Evolutionary conservation across 2,888 invertebrate species (phyloP).

Genomic region (Spodoptera exigua): DNA sequence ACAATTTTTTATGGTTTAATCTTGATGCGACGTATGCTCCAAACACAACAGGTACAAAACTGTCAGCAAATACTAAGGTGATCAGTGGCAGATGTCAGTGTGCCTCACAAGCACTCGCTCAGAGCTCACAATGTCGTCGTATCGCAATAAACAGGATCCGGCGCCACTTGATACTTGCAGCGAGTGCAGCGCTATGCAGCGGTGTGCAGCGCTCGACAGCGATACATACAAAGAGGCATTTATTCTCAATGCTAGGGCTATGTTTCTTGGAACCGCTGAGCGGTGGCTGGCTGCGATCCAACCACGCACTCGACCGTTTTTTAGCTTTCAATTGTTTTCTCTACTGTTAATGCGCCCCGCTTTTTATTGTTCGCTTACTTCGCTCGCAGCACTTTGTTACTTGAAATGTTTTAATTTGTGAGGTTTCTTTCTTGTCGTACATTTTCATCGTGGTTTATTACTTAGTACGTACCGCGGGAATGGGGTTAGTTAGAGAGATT

Average conservation of each 20-base stretch:
- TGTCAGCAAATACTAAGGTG: too few species aligned
- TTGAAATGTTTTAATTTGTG: constrained; percentile 53
- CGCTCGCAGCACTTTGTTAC: constrained; percentile 48
- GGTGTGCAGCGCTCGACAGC: constrained; percentile 27
- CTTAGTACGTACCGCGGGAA: constrained; percentile 10
- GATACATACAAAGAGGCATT: constrained; percentile 41
- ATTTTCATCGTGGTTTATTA: constrained; percentile 39
- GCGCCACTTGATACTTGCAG: constrained; percentile 13
- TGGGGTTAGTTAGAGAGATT: constrained; percentile 19
- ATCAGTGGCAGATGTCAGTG: too few species aligned
- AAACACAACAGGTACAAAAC: too few species aligned
- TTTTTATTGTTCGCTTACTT: constrained; percentile 47
- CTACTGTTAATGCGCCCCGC: constrained; percentile 47
- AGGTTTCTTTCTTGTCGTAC: constrained; percentile 24
- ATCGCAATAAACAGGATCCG: constrained; percentile 15
- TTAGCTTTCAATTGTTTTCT: constrained; percentile 57
- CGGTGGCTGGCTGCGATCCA: constrained; percentile 50
- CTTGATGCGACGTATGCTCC: too few species aligned
- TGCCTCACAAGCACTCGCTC: too few species aligned
- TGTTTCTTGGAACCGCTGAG: constrained; percentile 46
- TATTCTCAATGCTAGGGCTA: constrained; percentile 46
- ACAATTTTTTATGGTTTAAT: too few species aligned
- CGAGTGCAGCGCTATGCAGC: constrained; percentile 27
- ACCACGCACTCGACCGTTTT: constrained; percentile 53
- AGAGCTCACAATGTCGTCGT: background rate